Conservation (phyloP, 2,888 invertebrate species). For the Mythimna pallens region DNA sequence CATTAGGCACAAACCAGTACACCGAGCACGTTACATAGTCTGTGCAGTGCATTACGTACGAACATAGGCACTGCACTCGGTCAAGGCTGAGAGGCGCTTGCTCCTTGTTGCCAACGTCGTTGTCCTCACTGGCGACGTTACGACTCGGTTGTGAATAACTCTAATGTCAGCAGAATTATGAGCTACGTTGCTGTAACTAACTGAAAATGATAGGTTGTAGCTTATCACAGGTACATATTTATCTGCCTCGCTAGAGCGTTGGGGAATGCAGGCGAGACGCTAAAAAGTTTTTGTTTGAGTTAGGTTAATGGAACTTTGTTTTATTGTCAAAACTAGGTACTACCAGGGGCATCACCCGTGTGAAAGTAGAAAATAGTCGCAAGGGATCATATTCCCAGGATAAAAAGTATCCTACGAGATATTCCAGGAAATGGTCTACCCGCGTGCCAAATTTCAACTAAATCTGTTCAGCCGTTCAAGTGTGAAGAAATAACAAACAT, state of each 20-base stretch:
- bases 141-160: background rate
- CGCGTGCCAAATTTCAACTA: too few species aligned
- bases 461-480: too few species aligned
- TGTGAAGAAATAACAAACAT: too few species aligned
- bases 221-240: too few species aligned
- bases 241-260: too few species aligned
- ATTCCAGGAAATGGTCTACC: too few species aligned
- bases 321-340: background rate
- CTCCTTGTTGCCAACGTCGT: slow-evolving; percentile 37
- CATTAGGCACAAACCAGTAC: slow-evolving; percentile 26
- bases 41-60: slow-evolving; percentile 36
- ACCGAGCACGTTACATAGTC: background rate
- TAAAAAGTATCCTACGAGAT: too few species aligned
- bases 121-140: background rate
- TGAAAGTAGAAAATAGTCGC: too few species aligned
- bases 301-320: background rate
- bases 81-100: slow-evolving; percentile 61
- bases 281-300: background rate
- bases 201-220: background rate
- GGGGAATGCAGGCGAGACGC: background rate
- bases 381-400: too few species aligned
- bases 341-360: too few species aligned
- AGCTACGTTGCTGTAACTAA: background rate
- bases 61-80: slow-evolving; percentile 54
- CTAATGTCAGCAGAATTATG: background rate